Conservation (phyloP, 2,113 vertebrate genomes). For the Eurystomus gularis region DNA sequence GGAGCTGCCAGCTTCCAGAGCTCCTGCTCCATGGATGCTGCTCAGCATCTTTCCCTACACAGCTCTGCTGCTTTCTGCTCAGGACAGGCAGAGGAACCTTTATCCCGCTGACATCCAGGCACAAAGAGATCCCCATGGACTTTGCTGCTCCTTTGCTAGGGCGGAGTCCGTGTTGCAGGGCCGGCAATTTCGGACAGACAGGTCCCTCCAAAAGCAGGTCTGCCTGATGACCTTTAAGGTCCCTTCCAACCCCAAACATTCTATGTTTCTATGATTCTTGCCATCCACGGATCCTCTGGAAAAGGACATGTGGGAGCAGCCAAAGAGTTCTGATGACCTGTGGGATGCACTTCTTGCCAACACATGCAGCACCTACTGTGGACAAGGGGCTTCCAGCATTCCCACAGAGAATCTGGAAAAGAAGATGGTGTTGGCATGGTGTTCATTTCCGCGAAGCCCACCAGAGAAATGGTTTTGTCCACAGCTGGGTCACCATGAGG, state of each 20-base stretch:
- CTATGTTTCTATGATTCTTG: not conserved
- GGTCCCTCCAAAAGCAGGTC: too few relatives aligned
- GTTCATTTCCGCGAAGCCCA: not conserved
- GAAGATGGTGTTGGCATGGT: fast-evolving
- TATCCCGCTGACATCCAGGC: fast-evolving
- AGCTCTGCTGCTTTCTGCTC: not conserved
- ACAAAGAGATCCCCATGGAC: not conserved
- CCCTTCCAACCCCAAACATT: too few relatives aligned
- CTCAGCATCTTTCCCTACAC: not conserved
- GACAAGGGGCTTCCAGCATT: too few relatives aligned
- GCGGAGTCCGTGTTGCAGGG: too few relatives aligned
- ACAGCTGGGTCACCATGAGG: not conserved
- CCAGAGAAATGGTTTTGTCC: not conserved
- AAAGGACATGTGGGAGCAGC: not conserved
- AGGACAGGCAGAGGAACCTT: not conserved
- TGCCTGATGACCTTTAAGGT: not conserved
- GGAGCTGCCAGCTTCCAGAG: not conserved
- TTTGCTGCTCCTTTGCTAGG: not conserved
- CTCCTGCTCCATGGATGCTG: not conserved
- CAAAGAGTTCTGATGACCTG: not conserved
- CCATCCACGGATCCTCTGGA: not conserved
- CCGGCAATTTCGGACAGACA: fast-evolving
- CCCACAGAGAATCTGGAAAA: too few relatives aligned
- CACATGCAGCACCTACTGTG: not conserved
- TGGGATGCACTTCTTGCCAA: not conserved